Evolutionary conservation across 2,888 invertebrate species (phyloP), one percentile per base, ranked within the genome.

Genomic region (Resseliella maxima): DNA sequence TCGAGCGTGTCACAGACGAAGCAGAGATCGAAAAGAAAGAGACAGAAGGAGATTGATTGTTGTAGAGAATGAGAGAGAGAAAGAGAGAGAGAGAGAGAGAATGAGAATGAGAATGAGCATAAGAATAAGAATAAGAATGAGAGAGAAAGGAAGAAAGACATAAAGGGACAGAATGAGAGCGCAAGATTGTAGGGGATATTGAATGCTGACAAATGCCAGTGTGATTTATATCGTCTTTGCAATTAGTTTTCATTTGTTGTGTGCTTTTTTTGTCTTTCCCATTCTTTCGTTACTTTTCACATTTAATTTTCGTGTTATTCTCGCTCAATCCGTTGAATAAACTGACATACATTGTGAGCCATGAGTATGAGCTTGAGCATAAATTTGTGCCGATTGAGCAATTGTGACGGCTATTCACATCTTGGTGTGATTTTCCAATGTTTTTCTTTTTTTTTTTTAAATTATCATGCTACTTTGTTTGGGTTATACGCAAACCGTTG

Each of bases 211-310:
- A 24, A 36, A 81, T 81, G 64, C 3, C 27, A 24, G 64, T 81
- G 35, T 81, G 81, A 81, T 81, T 81, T 81, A 81, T 81, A 81
- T 81, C 81, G 15, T 81, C 36, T 81, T 81, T 81, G 35, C 81
- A 81, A 81, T 81, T 81, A 81, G 81, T 81, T 81, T 81, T 81
- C 81, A 81, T 81, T 81, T 81, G 81, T 81, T n/a, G n/a, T n/a
- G n/a, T n/a, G n/a, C n/a, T n/a, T n/a, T n/a, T n/a, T n/a, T n/a
- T n/a, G 24, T 15, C 35, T 81, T 81, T 81, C 1, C 36, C 15
- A 18, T 35, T 35, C 35, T 81, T 81, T 81, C 81, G 21, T 59
- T 24, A 59, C 24, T 59, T 59, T 59, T 59, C 59, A 24, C 24
- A 59, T 59, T 59, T 59, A n/a, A n/a, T 50, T 8, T 50, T 50